These are phyloP conservation scores for Pomacea maculata DNA, from an alignment of 1,140 invertebrate genomes.

Conservation along the genomic window DNA sequence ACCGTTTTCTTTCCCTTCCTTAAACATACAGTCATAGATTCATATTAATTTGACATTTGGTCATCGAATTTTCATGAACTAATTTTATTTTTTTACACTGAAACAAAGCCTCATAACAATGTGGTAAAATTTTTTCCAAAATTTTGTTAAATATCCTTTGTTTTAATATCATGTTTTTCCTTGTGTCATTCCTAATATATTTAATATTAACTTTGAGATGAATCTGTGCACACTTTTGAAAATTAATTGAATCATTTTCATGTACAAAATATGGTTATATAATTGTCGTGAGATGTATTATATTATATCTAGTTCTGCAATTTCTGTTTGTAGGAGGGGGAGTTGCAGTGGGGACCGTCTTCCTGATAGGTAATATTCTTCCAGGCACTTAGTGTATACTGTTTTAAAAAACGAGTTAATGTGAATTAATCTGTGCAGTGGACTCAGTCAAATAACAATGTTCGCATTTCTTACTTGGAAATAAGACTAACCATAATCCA, in stretches of 20 bases:
- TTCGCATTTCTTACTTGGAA: too few relatives aligned
- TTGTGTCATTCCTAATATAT: neutral
- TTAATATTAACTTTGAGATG: neutral
- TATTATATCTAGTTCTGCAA: neutral
- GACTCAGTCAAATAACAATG: too few relatives aligned
- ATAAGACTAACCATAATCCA: too few relatives aligned
- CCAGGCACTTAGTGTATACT: neutral
- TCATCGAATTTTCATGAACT: neutral
- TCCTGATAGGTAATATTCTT: constrained; percentile 50
- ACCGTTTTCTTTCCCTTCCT: too few relatives aligned
- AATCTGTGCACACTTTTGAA: too few relatives aligned
- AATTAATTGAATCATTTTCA: too few relatives aligned
- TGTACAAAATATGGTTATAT: neutral
- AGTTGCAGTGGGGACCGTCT: constrained; percentile 58
- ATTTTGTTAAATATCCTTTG: neutral
- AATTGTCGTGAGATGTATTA: neutral
- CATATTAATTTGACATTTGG: too few relatives aligned
- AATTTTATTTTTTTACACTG: neutral
- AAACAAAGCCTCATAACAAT: neutral
- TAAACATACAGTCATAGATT: too few relatives aligned
- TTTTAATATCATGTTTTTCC: neutral
- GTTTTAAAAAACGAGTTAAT: neutral
- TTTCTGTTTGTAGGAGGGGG: constrained; percentile 54
- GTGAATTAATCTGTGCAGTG: neutral
- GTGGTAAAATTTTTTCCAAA: neutral